Percentiles rank a stretch among this genome's conserved stretches.
Conservation (phyloP, 2,888 invertebrate species). For the Ypsolopha sequella region DNA sequence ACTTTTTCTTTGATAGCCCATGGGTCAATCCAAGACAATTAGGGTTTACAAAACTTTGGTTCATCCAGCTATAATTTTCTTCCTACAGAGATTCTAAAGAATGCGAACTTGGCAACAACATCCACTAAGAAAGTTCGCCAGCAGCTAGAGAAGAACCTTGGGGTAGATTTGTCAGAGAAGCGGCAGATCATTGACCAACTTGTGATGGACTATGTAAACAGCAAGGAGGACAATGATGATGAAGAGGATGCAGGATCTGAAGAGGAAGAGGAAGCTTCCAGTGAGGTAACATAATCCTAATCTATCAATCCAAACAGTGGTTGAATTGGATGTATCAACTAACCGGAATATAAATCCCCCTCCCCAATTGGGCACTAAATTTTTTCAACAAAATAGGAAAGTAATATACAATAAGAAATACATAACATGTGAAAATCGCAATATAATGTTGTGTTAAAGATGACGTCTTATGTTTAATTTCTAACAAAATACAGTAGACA, state of each 20-base stretch:
- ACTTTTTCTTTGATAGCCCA: too few species aligned
- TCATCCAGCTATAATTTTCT: constrained; percentile 2
- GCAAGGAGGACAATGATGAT: constrained; percentile 39
- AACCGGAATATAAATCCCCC: too few species aligned
- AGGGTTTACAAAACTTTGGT: background rate
- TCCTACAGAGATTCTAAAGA: constrained; percentile 83
- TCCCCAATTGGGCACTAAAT: too few species aligned
- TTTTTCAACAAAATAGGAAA: too few species aligned
- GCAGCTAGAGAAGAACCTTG: constrained; percentile 85
- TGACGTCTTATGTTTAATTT: too few species aligned
- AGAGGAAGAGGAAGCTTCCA: constrained; percentile 46
- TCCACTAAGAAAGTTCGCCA: constrained; percentile 92
- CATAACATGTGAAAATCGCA: too few species aligned
- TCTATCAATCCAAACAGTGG: too few species aligned
- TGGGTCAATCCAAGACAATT: too few species aligned
- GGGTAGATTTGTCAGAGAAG: constrained; percentile 79
- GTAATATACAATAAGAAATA: too few species aligned
- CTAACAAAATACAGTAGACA: too few species aligned
- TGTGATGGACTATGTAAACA: constrained; percentile 81
- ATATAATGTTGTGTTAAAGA: too few species aligned
- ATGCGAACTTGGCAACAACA: constrained; percentile 85
- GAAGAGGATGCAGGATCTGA: constrained; percentile 35
- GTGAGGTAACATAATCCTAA: constrained; percentile 20
- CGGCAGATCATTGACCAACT: constrained; percentile 84
- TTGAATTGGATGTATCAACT: too few species aligned